Conservation (phyloP, 2,888 invertebrate genomes). For the Lomographa bimaculata region DNA sequence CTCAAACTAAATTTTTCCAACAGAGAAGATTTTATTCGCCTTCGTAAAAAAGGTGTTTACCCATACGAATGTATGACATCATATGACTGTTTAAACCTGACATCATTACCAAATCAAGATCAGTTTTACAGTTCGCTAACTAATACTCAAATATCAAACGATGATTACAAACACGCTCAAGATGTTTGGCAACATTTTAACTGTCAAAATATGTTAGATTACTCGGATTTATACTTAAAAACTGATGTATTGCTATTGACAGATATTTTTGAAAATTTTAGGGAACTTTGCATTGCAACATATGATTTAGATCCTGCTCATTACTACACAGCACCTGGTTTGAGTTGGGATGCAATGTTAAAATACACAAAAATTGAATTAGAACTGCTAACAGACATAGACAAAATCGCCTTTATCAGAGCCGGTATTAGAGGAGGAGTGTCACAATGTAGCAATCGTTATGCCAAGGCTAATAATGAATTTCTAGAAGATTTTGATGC, state of each 20-base stretch:
- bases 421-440: constrained; percentile 24
- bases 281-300: constrained; percentile 23
- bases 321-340: constrained; percentile 20
- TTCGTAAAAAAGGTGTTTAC: constrained; percentile 1
- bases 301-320: constrained; percentile 18
- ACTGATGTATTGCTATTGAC: constrained; percentile 27
- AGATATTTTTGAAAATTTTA: constrained; percentile 30
- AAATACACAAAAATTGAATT: constrained; percentile 18
- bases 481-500: constrained; percentile 6
- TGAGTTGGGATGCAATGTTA: constrained; percentile 31
- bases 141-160: constrained; percentile 2
- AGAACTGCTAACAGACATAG: constrained; percentile 11
- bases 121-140: constrained; percentile 10
- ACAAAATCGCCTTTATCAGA: constrained; percentile 5
- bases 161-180: constrained; percentile 16
- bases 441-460: constrained; percentile 7
- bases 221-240: constrained; percentile 26
- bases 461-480: constrained; percentile 14
- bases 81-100: not conserved
- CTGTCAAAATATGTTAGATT: constrained; percentile 34
- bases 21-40: not conserved
- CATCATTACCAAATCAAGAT: not conserved
- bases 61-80: constrained; percentile 8
- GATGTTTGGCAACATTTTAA: constrained; percentile 33
- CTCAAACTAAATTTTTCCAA: not conserved